Evolutionary conservation across 1,140 invertebrate genomes (phyloP), one percentile per base, ranked within the genome.

Genomic region (Triops cancriformis): DNA sequence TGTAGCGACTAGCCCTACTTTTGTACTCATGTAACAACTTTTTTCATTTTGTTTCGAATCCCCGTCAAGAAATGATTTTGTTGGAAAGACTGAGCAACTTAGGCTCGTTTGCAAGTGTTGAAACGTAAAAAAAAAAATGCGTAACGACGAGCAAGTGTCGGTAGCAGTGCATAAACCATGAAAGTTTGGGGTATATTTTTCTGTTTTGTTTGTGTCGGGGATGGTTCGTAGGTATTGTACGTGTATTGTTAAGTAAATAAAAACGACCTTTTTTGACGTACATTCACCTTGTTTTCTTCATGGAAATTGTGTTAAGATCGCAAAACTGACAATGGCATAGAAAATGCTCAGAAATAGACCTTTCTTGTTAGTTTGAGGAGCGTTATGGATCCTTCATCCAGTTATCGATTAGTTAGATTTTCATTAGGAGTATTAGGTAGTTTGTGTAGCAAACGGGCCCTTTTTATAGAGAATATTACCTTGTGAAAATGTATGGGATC

Each of bases 1-100:
- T 14, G 94, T 97, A 3, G 89, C 93, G 82, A 92, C 93, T 41
- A 87, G 89, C 41, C 90, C 95, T 18, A 96, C 94, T 37, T 97
- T 94, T 85, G 94, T 95, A 42, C 88, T 88, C 77, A 90, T 91
- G 84, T 88, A 85, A 80, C 18, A 73, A 7, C 18, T 5, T 14
- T 14, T 64, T 64, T 18, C 51, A 14, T 6, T 64, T 64, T 64
- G 10, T 64, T 1, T 18, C 18, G 23, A 14, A 64, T 6, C 18
- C 31, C 11, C 43, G 43, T 64, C 5, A 23, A 18, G 1, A 6
- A 5, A 64, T 23, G 51, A 64, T 23, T 4, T n/a, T n/a, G 14
- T 64, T 18, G 3, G 5, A 64, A 14, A 64, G 14, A 64, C 7
- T 64, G 14, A n/a, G 51, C 10, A 64, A 6, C n/a, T 10, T 64